Base-by-base conservation (phyloP, 2,113 vertebrate species). In the Cyprinodon tularosa region DNA sequence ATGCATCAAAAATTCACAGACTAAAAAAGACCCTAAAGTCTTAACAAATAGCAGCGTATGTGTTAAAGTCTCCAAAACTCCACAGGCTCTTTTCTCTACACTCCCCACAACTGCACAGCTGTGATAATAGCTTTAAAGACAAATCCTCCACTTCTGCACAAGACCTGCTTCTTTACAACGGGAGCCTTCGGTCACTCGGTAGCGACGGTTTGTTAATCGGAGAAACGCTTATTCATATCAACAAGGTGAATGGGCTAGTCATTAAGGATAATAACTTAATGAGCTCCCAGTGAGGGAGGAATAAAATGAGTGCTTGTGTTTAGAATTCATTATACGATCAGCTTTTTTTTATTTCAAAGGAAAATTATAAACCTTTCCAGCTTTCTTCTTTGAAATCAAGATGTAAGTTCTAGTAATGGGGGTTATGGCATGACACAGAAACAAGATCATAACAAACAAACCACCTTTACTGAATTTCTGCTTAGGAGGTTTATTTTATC, bases 211-310 rank as follows among this genome's bases (percentile, higher is more conserved):
- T 4, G 22, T 22, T 50, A 68, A 88, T 84, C 48, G 39, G 4
- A 60, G 12, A 62, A 61, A 63, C 39, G 48, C 75, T 81, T 59
- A 79, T 42, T 47, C 66, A 62, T 36, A 81, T 57, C 62, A 66
- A 60, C 50, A 47, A 68, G 62, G 63, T 60, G 59, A 79, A 72
- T 13, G 20, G 66, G 60, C 66, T 45, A 17, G 36, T 81, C 68
- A 80, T 64, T 57, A 71, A 61, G 14, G 71, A 78, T 63, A 79
- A 65, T 38, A 74, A 72, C 22, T 20, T 44, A 81, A 78, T 70
- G 48, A 71, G 64, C 74, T 72, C n/a, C n/a, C 38, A 29, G 14
- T 66, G 38, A 69, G 15, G 57, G 50, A 53, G 13, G 50, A 74
- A 37, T 3, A 62, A 67, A 61, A 2, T 2, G 4, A 67, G 36